Conservation (phyloP, 2,113 vertebrate species). For the Vimba vimba region DNA sequence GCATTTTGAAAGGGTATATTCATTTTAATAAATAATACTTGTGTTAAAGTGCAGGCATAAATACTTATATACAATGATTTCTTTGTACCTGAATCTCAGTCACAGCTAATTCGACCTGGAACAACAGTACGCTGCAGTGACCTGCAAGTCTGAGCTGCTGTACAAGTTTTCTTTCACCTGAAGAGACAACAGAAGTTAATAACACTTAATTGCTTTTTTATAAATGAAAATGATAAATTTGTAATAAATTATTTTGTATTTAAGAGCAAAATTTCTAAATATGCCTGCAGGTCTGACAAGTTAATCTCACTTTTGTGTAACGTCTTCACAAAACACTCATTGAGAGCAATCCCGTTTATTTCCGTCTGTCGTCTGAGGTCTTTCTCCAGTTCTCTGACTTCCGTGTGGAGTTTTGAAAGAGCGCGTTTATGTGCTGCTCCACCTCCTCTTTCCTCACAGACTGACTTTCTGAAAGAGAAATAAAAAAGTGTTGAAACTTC, state of each 20-base stretch:
- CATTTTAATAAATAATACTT: not conserved
- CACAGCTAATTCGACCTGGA: constrained; percentile 87
- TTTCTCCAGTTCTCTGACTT: constrained; percentile 75
- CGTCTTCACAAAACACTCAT: constrained; percentile 74
- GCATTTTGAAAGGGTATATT: not conserved
- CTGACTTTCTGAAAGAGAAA: constrained; percentile 65
- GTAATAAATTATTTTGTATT: not conserved
- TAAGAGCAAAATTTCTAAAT: not conserved
- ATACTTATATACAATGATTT: not conserved
- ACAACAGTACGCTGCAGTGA: constrained; percentile 75
- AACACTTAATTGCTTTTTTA: not conserved
- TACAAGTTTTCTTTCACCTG: constrained; percentile 70
- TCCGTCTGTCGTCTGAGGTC: constrained; percentile 76
- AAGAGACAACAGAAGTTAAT: constrained; percentile 33
- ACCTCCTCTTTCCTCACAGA: constrained; percentile 39
- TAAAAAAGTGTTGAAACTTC: not conserved
- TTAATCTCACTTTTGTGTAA: constrained; percentile 76
- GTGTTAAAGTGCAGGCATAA: not conserved
- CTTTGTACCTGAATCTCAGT: constrained; percentile 81
- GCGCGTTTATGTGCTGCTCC: constrained; percentile 14
- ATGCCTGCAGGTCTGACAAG: not conserved
- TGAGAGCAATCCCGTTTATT: constrained; percentile 81
- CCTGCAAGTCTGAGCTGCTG: constrained; percentile 78
- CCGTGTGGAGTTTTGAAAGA: constrained; percentile 66
- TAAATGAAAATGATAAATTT: not conserved